A percentile compares a stretch with the other conserved stretches of the same genome.
Evolutionary conservation across 2,113 vertebrate genomes (phyloP).

Genomic region (Eptatretus burgeri): DNA sequence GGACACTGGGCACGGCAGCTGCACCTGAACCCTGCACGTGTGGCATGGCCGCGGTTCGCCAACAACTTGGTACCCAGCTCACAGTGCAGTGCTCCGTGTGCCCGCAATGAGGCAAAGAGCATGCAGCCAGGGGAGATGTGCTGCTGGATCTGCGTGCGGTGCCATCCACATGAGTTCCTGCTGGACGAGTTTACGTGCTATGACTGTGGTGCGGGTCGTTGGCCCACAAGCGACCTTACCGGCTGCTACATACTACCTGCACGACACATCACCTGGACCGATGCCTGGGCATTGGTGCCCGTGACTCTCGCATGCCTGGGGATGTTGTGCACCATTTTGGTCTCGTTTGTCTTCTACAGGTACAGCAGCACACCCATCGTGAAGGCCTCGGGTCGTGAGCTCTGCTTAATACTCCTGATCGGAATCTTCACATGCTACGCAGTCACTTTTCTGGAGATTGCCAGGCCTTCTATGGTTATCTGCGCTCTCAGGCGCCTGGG

Average conservation of each 20-base stretch:
- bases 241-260: slow-evolving; percentile 73
- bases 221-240: slow-evolving; percentile 54
- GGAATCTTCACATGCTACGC: slow-evolving; percentile 85
- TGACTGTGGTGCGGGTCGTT: slow-evolving; percentile 59
- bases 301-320: slow-evolving; percentile 74
- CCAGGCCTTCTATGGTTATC: slow-evolving; percentile 51
- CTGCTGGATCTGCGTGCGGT: slow-evolving; percentile 92
- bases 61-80: slow-evolving; percentile 32
- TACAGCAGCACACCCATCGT: slow-evolving; percentile 71
- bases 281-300: slow-evolving; percentile 68
- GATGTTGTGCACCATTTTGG: slow-evolving; percentile 53
- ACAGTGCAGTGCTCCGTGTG: slow-evolving; percentile 85
- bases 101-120: slow-evolving; percentile 74
- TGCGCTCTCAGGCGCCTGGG: slow-evolving; percentile 62
- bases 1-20: slow-evolving; percentile 82
- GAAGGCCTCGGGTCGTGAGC: slow-evolving; percentile 74
- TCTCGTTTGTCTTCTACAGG: slow-evolving; percentile 49
- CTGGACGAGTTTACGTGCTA: slow-evolving; percentile 68
- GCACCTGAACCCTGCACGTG: slow-evolving; percentile 36
- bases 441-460: slow-evolving; percentile 84
- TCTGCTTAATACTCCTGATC: slow-evolving; percentile 70
- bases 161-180: slow-evolving; percentile 67
- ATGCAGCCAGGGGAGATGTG: slow-evolving; percentile 93
- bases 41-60: slow-evolving; percentile 28
- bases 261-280: slow-evolving; percentile 78